Conservation (phyloP, 2,113 vertebrate genomes). For the Albula goreensis region DNA sequence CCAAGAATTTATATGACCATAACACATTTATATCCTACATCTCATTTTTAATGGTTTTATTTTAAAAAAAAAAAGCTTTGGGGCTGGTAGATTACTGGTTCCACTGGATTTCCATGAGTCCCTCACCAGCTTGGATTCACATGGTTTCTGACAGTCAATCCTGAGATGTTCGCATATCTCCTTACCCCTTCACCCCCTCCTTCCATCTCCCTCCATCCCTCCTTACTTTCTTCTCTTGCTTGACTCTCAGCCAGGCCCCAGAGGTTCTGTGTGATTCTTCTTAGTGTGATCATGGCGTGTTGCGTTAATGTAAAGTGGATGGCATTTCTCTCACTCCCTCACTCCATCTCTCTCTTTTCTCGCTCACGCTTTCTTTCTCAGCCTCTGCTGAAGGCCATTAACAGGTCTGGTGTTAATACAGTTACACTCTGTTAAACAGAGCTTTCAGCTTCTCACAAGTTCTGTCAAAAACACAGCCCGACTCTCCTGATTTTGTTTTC, state of each 20-base stretch:
- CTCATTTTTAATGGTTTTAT: no score
- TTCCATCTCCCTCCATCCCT: not conserved
- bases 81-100: no score
- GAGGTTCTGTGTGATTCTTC: no score
- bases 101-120: not conserved
- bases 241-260: not conserved
- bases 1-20: no score
- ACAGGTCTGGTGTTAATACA: not conserved
- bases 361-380: no score
- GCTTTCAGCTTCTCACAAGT: not conserved
- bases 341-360: not conserved
- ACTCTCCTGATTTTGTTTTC: not conserved
- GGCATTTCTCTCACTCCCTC: not conserved
- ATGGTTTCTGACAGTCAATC: conserved; percentile 24
- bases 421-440: not conserved
- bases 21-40: no score
- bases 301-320: not conserved
- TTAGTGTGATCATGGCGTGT: not conserved
- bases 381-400: not conserved
- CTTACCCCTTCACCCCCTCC: conserved; percentile 28
- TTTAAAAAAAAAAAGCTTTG: no score
- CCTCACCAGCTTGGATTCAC: not conserved
- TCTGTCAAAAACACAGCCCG: not conserved
- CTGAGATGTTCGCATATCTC: not conserved
- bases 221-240: not conserved